Base-by-base conservation (phyloP, 2,888 invertebrate genomes). In the Drosophila eohydei region DNA sequence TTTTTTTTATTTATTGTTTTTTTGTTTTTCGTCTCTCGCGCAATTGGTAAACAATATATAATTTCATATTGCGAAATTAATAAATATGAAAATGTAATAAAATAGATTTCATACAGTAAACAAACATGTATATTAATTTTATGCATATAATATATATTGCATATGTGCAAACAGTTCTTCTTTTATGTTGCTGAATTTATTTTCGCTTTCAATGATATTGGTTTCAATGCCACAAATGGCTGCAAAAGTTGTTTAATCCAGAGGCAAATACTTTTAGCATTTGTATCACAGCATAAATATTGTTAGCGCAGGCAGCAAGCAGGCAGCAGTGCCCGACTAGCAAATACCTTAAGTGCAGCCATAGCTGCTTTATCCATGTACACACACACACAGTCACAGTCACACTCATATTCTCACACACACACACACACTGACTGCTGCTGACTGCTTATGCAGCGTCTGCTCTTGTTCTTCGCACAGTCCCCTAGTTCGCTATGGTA, bases 191-290 rank as follows among this genome's bases (percentile, higher is more conserved):
- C n/a, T 26, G 9, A 48, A 30, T 48, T 28, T 9, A 8, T 28
- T 28, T 48, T n/a, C 30, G 30, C n/a, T 48, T n/a, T 9, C 30
- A 30, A 48, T 48, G 7, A 48, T 32, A 32, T 14, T 8, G n/a
- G 8, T 28, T 8, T 46, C 46, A 7, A n/a, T 50, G 3, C 16
- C 1, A 32, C 11, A 32, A 50, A 32, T n/a, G 16, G 4, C 32
- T 11, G n/a, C 5, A 48, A 48, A 48, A 48, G 30, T 50, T 16
- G n/a, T 11, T 32, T 11, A 32, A 32, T 3, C 48, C 16, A 32
- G 3, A 30, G 32, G 48, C 5, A 50, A 50, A 50, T 50, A 32
- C 16, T 50, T 50, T 48, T 48, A 30, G 30, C 30, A 30, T 48
- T 48, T 48, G 30, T 30, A 16, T 26, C 43, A 14, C 7, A 26